These are phyloP conservation scores for Belonocnema kinseyi DNA, from an alignment of 1,140 invertebrate genomes.

Conservation along the genomic window DNA sequence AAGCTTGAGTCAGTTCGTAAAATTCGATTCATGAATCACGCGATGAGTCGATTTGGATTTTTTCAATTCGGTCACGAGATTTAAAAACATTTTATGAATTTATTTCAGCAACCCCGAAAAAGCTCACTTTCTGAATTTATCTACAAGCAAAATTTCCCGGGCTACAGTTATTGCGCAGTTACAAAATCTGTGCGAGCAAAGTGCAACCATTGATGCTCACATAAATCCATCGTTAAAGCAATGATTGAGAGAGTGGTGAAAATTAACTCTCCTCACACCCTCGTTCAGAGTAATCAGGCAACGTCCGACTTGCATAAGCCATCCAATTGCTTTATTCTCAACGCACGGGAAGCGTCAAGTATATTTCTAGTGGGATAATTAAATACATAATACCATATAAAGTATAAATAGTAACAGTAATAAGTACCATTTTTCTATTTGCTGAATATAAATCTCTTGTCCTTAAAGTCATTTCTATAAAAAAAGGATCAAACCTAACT, in stretches of 20 bases:
- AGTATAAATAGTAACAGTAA: not conserved
- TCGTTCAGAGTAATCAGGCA: conserved; percentile 40
- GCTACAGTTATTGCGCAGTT: not conserved
- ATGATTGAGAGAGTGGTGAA: conserved; percentile 42
- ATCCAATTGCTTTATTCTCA: conserved; percentile 49
- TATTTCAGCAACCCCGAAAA: too few relatives aligned
- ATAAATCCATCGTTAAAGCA: conserved; percentile 51
- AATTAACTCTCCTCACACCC: conserved; percentile 20
- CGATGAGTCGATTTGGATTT: too few relatives aligned
- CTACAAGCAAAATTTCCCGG: not conserved
- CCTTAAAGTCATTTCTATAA: too few relatives aligned
- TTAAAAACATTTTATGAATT: too few relatives aligned
- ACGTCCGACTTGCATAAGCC: conserved; percentile 41
- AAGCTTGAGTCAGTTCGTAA: too few relatives aligned
- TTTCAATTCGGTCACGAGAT: too few relatives aligned
- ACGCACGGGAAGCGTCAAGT: not conserved
- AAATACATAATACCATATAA: not conserved
- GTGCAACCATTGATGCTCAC: conserved; percentile 16
- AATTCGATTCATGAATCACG: too few relatives aligned
- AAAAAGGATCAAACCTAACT: too few relatives aligned
- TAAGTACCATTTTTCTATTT: too few relatives aligned
- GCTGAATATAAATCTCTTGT: too few relatives aligned
- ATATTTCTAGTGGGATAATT: not conserved
- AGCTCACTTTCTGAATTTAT: not conserved
- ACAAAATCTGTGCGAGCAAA: not conserved